A percentile compares a stretch with the other conserved stretches of the same genome.
Evolutionary conservation across 2,113 vertebrate genomes (phyloP).

Genomic region (Bostrychus sinensis): DNA sequence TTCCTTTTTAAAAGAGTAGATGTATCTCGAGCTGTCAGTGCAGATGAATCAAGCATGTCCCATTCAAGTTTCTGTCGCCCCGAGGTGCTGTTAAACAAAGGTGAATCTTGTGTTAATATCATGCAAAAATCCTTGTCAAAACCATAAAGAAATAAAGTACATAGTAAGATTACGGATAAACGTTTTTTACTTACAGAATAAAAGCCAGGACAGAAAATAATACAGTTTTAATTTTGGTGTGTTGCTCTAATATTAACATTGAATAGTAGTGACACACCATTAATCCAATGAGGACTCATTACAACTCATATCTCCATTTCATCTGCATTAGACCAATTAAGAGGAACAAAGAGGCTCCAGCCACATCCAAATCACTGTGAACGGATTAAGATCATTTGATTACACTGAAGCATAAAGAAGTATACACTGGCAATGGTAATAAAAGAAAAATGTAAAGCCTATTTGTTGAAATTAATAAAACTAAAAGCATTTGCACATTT

Average conservation of each 20-base stretch:
- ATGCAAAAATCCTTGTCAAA: constrained; percentile 41
- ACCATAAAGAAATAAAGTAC: constrained; percentile 18
- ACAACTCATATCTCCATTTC: constrained; percentile 63
- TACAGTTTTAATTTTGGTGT: constrained; percentile 20
- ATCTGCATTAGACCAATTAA: constrained; percentile 75
- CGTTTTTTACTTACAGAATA: constrained; percentile 1
- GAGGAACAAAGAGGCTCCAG: constrained; percentile 61
- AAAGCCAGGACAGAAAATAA: not conserved
- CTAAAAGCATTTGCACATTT: not conserved
- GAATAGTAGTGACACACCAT: constrained; percentile 63
- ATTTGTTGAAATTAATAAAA: not conserved
- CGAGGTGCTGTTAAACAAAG: constrained; percentile 55
- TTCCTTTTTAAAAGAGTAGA: constrained; percentile 44
- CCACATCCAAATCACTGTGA: constrained; percentile 58
- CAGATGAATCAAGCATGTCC: constrained; percentile 23
- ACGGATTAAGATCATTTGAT: constrained; percentile 74
- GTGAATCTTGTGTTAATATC: constrained; percentile 63
- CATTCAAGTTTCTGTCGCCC: constrained; percentile 19
- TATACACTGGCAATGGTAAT: constrained; percentile 35
- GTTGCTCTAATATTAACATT: constrained; percentile 38
- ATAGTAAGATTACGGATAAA: constrained; percentile 10
- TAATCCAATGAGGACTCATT: constrained; percentile 70
- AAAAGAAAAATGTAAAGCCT: constrained; percentile 7
- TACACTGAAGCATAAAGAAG: constrained; percentile 54
- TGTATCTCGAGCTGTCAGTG: constrained; percentile 46